phyloP scores from a whole-genome alignment of 2,113 vertebrate species.

The Nycticryphes semicollaris region DNA sequence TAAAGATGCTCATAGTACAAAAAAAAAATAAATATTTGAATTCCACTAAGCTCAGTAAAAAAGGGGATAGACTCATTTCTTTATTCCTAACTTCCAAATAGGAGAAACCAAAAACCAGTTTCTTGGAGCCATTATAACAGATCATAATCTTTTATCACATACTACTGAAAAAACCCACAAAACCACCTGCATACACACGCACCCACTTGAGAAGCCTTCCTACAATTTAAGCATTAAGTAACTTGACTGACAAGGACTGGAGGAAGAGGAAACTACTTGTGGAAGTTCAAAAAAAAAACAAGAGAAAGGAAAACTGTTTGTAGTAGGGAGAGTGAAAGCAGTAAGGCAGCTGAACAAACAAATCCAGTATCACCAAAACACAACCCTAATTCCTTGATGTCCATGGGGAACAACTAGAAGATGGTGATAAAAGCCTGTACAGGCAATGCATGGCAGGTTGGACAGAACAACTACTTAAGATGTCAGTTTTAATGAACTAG shows the following conservation, averaged over 20 bases:
- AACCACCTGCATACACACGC: not conserved
- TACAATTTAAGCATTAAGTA: not conserved
- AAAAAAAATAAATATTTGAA: not conserved
- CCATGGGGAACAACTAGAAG: not conserved
- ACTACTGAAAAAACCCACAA: not conserved
- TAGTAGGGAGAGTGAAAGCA: not conserved
- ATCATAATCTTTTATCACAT: not conserved
- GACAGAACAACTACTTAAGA: not conserved
- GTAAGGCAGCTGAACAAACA: not conserved
- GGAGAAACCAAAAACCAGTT: rapidly evolving
- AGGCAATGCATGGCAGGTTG: not conserved
- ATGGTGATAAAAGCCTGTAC: not conserved
- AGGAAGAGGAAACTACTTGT: not conserved
- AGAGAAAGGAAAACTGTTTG: rapidly evolving
- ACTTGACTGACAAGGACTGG: not conserved
- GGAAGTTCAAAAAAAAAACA: not conserved
- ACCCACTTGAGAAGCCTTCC: not conserved
- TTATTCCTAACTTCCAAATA: not conserved
- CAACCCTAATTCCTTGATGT: not conserved
- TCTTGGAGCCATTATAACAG: not conserved
- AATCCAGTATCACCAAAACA: not conserved
- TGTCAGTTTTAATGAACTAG: not conserved
- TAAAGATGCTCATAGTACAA: not conserved
- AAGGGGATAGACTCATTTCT: rapidly evolving
- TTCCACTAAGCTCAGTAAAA: not conserved